Base-by-base conservation (phyloP, 2,888 invertebrate species). In the Lumbricus terrestris region DNA sequence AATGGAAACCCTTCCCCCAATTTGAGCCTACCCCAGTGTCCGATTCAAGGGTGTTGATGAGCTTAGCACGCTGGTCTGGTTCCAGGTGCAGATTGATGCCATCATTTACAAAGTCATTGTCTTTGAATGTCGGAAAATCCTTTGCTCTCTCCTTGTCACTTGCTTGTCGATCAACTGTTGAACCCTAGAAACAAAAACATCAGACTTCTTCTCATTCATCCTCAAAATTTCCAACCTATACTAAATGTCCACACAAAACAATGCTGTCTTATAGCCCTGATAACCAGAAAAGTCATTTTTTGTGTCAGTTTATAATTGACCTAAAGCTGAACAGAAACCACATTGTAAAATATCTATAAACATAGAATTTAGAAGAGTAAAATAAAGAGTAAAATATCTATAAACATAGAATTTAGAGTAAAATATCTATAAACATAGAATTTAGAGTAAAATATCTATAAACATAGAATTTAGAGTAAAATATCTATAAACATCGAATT, bases 161-260 rank as follows among this genome's bases (percentile, higher is more conserved):
- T 18, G 99, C 99, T 95, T 98, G 98, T 89, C 99, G 96, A 95
- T 99, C 99, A 3, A 99, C 99, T 13, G 99, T 99, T n/a, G 99
- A 99, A 20, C 99, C 98, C 96, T 96, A 92, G 0, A 85, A 35
- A 35, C 5, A 37, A 85, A 85, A 23, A 34, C 16, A 35, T 4
- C 37, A 85, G 34, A 85, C 85, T 85, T 47, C 69, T 69, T 69
- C 11, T 47, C 20, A 69, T n/a, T 69, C 69, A 69, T n/a, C n/a
- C n/a, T n/a, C n/a, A 69, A 69, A 29, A 69, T n/a, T 29, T n/a
- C 29, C 29, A 69, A 29, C 69, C 69, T 11, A n/a, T 1, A 11
- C n/a, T 69, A n/a, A n/a, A n/a, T n/a, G n/a, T n/a, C n/a, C 69
- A n/a, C 69, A 69, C 69, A 69, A n/a, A 0, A 69, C n/a, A 69